A percentile compares a stretch with the other conserved stretches of the same genome.
Conservation (phyloP, 2,888 invertebrate species). For the Entomobrya proxima region DNA sequence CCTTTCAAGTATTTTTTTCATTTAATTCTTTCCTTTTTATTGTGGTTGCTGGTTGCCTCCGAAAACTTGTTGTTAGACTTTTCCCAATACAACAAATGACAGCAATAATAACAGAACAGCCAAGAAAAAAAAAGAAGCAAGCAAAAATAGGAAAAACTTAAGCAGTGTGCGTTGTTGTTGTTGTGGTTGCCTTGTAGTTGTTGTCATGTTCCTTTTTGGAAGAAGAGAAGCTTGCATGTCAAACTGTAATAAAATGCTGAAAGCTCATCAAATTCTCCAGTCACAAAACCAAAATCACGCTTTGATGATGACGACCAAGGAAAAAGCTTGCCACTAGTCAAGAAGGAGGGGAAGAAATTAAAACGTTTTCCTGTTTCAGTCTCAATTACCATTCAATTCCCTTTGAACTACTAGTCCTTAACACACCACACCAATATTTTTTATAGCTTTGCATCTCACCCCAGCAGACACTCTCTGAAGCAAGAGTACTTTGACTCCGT, state of each 20-base stretch:
- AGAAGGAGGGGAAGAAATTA: conserved; percentile 42
- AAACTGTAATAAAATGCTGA: conserved; percentile 36
- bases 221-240: conserved; percentile 30
- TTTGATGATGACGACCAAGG: not conserved
- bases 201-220: too few species aligned
- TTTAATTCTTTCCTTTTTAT: not conserved
- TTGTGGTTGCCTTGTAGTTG: not conserved
- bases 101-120: not conserved
- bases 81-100: conserved; percentile 5
- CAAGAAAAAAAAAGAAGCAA: not conserved
- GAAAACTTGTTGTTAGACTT: not conserved
- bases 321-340: not conserved
- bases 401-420: not conserved
- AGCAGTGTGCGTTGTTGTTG: not conserved
- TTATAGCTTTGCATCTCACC: not conserved
- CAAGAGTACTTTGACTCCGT: not conserved
- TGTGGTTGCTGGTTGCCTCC: not conserved
- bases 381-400: conserved; percentile 53
- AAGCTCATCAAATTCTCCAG: conserved; percentile 48
- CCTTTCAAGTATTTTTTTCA: conserved; percentile 6
- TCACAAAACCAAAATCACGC: not conserved
- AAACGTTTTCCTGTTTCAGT: conserved; percentile 58
- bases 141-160: not conserved
- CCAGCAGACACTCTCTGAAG: not conserved
- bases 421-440: not conserved